phyloP scores from a whole-genome alignment of 2,113 vertebrate species.

The Bubo blakistoni region DNA sequence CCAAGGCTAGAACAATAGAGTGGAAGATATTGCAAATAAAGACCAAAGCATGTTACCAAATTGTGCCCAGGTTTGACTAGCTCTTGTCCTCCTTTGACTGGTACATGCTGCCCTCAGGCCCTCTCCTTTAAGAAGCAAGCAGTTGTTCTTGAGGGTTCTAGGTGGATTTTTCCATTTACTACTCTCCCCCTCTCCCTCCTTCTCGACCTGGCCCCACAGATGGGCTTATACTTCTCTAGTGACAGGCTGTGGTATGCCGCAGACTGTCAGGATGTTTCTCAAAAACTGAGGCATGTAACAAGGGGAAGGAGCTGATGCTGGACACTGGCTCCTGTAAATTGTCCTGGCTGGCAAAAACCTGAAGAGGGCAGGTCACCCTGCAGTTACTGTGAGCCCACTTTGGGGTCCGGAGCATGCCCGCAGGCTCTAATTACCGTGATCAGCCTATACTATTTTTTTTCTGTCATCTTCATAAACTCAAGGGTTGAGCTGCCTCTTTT shows the following conservation, averaged over 20 bases:
- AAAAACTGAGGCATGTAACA: background rate
- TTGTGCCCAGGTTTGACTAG: background rate
- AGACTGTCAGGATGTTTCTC: background rate
- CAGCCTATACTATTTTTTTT: background rate
- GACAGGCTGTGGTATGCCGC: background rate
- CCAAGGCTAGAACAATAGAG: background rate
- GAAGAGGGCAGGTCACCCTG: background rate
- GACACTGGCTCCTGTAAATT: background rate
- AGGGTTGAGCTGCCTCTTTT: background rate
- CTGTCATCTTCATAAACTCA: background rate
- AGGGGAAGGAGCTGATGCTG: background rate
- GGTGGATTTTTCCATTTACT: background rate
- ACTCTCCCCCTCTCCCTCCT: background rate
- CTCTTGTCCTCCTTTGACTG: background rate
- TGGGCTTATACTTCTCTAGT: background rate
- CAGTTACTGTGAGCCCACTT: background rate
- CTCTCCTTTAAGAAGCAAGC: background rate
- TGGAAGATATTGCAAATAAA: background rate
- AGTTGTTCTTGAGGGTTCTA: background rate
- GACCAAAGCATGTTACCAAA: background rate
- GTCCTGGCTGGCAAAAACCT: background rate
- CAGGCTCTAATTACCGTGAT: background rate
- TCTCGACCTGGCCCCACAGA: background rate
- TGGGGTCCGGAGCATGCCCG: background rate
- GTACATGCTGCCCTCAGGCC: background rate